Conservation (phyloP, 2,113 vertebrate species). For the Falco punctatus region DNA sequence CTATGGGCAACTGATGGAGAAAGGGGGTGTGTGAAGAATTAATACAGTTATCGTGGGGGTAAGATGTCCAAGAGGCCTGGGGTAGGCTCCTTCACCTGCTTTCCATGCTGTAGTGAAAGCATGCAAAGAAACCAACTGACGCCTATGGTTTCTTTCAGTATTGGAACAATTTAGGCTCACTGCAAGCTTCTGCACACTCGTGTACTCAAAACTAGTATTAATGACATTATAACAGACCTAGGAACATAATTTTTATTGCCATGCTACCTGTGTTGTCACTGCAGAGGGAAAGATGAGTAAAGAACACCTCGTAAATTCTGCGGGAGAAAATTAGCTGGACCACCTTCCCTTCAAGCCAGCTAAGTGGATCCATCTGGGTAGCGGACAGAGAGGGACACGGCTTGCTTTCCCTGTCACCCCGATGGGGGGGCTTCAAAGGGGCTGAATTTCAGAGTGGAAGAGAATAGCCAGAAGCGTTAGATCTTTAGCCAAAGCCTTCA, state of each 20-base stretch:
- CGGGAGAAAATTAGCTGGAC: not conserved
- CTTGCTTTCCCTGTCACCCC: not conserved
- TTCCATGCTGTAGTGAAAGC: not conserved
- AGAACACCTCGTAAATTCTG: not conserved
- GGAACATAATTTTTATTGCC: not conserved
- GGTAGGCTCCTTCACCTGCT: not conserved
- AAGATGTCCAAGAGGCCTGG: fast-evolving
- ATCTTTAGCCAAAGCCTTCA: not conserved
- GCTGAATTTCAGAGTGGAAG: not conserved
- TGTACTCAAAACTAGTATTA: not conserved
- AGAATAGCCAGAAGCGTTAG: not conserved
- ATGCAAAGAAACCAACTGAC: not conserved
- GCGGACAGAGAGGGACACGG: not conserved
- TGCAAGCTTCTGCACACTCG: not conserved
- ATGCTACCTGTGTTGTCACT: not conserved
- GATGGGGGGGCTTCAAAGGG: not conserved
- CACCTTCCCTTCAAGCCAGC: not conserved
- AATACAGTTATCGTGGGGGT: not conserved
- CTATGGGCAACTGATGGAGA: not conserved
- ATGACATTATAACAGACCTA: not conserved
- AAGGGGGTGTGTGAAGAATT: not conserved
- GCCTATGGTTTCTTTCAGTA: not conserved
- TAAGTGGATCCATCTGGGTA: not conserved
- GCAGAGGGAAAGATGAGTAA: not conserved
- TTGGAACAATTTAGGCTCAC: not conserved